Conservation (phyloP, 2,797 vertebrate genomes). For the Sebastes dallii region DNA sequence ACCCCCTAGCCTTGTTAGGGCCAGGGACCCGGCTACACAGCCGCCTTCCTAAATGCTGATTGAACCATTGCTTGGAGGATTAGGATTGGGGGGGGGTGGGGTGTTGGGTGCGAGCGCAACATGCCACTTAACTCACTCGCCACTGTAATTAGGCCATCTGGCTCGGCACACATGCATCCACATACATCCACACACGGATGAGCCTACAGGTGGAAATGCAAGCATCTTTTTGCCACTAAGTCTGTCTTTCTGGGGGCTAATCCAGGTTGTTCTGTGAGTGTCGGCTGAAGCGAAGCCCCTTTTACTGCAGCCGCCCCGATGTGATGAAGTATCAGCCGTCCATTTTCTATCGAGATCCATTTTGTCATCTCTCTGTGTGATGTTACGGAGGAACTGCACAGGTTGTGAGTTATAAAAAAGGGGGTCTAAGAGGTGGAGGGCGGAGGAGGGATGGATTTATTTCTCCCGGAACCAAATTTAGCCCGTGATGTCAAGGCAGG, state of each 20-base stretch:
- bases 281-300: conserved; percentile 2
- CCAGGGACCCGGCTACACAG: conserved; percentile 52
- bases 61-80: conserved; percentile 85
- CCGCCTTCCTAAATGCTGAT: conserved; percentile 81
- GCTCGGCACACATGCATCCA: conserved; percentile 46
- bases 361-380: conserved; percentile 19
- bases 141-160: conserved; percentile 91
- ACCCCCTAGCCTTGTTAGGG: conserved; percentile 68
- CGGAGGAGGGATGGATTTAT: conserved; percentile 72
- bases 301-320: not conserved
- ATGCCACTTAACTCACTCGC: conserved; percentile 81
- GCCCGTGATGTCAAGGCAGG: conserved; percentile 79
- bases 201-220: conserved; percentile 61
- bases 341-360: conserved; percentile 30
- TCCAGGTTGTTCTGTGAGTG: conserved; percentile 15
- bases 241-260: conserved; percentile 27
- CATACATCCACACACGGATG: conserved; percentile 45
- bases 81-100: conserved; percentile 68
- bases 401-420: conserved; percentile 32
- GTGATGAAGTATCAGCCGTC: conserved; percentile 4
- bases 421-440: conserved; percentile 17
- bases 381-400: not conserved
- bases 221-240: conserved; percentile 37
- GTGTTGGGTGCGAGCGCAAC: conserved; percentile 74
- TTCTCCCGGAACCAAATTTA: conserved; percentile 80